These are phyloP conservation scores for Cricetomys ansorgei DNA, from an alignment of 2,113 vertebrate genomes.

Conservation along the genomic window DNA sequence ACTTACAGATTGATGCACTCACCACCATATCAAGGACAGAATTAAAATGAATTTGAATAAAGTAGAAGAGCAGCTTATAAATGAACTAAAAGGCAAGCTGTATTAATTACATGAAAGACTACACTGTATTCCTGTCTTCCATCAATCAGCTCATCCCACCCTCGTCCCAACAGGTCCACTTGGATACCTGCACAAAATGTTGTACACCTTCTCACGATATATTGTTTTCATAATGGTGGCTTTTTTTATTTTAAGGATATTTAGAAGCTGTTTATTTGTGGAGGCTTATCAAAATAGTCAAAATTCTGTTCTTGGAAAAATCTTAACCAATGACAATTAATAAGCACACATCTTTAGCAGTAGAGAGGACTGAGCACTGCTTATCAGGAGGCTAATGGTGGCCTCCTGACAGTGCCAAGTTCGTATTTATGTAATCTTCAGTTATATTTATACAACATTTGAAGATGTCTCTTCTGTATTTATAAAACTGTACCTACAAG, in stretches of 20 bases:
- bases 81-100: not conserved
- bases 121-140: not conserved
- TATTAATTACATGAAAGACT: not conserved
- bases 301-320: not conserved
- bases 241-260: slow-evolving; percentile 25
- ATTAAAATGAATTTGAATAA: slow-evolving; percentile 29
- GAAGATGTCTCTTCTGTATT: not conserved
- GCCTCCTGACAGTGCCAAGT: not conserved
- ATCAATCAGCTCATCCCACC: not conserved
- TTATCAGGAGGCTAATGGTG: not conserved
- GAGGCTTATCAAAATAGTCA: not conserved
- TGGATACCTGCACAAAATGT: not conserved
- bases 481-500: not conserved
- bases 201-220: not conserved
- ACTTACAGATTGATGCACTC: not conserved
- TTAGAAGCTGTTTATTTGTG: slow-evolving; percentile 18
- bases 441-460: not conserved
- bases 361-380: not conserved
- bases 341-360: not conserved
- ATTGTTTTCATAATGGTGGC: not conserved
- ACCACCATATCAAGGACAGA: not conserved
- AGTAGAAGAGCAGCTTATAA: not conserved
- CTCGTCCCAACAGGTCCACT: not conserved
- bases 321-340: not conserved
- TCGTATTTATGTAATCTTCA: not conserved